These are phyloP conservation scores for Rhodeus uyekii DNA, from an alignment of 2,797 vertebrate genomes.

Conservation along the genomic window DNA sequence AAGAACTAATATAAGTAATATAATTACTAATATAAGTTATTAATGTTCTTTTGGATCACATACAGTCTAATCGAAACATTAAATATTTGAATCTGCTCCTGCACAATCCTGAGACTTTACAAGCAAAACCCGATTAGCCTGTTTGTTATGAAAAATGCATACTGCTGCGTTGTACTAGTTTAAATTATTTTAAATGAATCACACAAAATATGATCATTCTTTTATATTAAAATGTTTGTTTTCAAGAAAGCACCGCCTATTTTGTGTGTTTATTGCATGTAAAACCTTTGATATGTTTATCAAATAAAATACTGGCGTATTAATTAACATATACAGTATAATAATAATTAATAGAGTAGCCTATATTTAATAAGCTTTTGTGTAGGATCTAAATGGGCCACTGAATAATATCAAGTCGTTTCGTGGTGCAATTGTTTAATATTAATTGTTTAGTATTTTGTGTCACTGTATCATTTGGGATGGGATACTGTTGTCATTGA, in stretches of 20 bases:
- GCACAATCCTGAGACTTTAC: neutral
- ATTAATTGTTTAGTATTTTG: conserved; percentile 4
- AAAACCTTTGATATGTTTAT: neutral
- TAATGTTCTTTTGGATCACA: neutral
- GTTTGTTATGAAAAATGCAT: neutral
- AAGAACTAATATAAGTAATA: no score
- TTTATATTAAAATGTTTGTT: neutral
- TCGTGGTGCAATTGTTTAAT: neutral
- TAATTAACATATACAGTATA: no score
- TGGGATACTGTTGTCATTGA: conserved; percentile 2
- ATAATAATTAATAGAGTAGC: neutral
- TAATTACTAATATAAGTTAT: neutral
- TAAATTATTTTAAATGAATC: neutral
- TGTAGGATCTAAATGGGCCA: neutral
- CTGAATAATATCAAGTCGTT: neutral
- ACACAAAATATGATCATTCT: neutral
- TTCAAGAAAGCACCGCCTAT: neutral
- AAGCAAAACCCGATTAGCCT: neutral
- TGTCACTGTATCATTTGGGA: conserved; percentile 15
- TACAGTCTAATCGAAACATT: neutral
- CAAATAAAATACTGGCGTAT: neutral
- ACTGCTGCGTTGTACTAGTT: no score
- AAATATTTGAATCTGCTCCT: neutral
- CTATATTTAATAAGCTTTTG: neutral
- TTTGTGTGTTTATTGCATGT: neutral